Evolutionary conservation across 2,113 vertebrate genomes (phyloP), one percentile per base, ranked within the genome.

Genomic region (Salvelinus sp.): DNA sequence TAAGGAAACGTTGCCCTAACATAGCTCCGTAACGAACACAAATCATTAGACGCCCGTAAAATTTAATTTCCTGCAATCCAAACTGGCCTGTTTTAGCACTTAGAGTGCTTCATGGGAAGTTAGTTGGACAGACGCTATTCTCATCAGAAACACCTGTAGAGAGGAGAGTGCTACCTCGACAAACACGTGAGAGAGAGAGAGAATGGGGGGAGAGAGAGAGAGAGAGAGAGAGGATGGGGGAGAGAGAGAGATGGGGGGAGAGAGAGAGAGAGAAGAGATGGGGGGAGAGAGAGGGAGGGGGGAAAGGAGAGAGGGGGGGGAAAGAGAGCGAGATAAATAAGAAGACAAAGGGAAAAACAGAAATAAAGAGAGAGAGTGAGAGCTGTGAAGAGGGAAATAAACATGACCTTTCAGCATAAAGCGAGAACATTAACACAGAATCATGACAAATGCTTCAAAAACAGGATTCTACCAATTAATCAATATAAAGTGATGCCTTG

Each of bases 11-110:
- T 22, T 38, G 38, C 47, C 72, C 80, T 77, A 69, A 82, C 69
- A 60, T 69, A 68, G 69, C 63, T 63, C 82, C 62, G 58, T 76
- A 73, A 20, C 81, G 9, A 83, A 85, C 82, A 88, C 79, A 87
- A 91, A 88, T 88, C 82, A 89, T 90, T 64, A 78, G 73, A 87
- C 72, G 64, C 28, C 44, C 28, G 50, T 86, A 83, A 89, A 91
- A 86, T 86, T 69, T 0, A 64, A 91, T 90, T 87, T 91, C 87
- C 89, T 83, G 83, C 71, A 70, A 79, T 76, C 75, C 57, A 79
- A 78, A 83, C 20, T 63, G 82, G 50, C 76, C 71, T 69, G 58
- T 70, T 85, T 85, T 77, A 82, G 77, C 65, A 75, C 76, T 77
- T 79, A 27, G 25, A 18, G 44, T 54, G 50, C 48, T 54, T 65